Evolutionary conservation across 1,140 invertebrate species (phyloP).

Genomic region (Pissodes strobi): DNA sequence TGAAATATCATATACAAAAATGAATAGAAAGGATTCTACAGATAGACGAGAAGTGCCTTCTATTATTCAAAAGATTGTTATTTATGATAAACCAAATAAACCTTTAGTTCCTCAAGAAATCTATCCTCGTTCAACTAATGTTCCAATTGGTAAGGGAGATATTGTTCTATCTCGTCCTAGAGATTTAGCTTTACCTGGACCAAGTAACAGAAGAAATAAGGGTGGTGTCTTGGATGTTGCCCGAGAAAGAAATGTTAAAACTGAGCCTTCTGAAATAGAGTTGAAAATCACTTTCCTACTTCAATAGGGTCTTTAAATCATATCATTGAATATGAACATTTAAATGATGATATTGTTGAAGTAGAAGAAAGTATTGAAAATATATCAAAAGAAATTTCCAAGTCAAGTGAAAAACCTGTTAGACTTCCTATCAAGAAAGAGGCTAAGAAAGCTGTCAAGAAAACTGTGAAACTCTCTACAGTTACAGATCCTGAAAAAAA

Average conservation of each 20-base stretch:
- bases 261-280: too few species aligned
- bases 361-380: background rate
- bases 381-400: slow-evolving; percentile 1
- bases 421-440: background rate
- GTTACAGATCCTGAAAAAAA: too few species aligned
- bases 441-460: background rate
- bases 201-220: background rate
- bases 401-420: background rate
- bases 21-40: background rate
- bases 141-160: background rate
- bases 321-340: background rate
- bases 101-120: background rate
- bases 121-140: background rate
- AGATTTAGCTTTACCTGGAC: background rate
- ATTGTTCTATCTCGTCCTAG: background rate
- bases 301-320: background rate
- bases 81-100: slow-evolving; percentile 31
- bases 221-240: background rate
- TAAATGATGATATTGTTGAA: background rate
- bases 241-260: background rate
- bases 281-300: background rate
- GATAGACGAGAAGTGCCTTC: slow-evolving; percentile 2
- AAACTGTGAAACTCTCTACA: too few species aligned
- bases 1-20: background rate
- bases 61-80: slow-evolving; percentile 27